These are phyloP conservation scores for Xanthostigma xanthostigma DNA, from an alignment of 2,888 invertebrate genomes.

Conservation along the genomic window DNA sequence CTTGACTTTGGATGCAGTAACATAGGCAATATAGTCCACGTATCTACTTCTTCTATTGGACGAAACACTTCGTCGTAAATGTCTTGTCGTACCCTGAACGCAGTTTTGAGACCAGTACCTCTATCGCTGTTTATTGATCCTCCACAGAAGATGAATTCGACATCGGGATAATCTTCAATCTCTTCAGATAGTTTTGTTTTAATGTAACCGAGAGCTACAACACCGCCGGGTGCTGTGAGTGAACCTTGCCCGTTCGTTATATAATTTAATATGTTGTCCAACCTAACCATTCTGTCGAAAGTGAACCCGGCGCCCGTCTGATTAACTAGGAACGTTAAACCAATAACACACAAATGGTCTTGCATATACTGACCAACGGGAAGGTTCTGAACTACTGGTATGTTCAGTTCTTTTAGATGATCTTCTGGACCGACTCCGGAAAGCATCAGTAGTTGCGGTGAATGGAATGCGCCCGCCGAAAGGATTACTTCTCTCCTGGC, in stretches of 20 bases:
- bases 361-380: constrained; percentile 23
- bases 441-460: constrained; percentile 40
- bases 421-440: constrained; percentile 34
- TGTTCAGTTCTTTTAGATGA: constrained; percentile 21
- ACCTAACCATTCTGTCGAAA: too few relatives aligned
- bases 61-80: constrained; percentile 12
- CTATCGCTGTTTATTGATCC: constrained; percentile 39
- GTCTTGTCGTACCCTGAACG: neutral
- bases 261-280: neutral
- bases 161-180: constrained; percentile 37
- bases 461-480: constrained; percentile 40
- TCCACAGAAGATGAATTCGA: constrained; percentile 39
- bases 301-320: constrained; percentile 19
- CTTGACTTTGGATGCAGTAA: constrained; percentile 56
- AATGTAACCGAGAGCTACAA: constrained; percentile 43
- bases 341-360: constrained; percentile 3
- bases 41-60: constrained; percentile 29
- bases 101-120: constrained; percentile 19
- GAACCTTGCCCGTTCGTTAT: constrained; percentile 20
- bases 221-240: constrained; percentile 34
- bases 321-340: constrained; percentile 27
- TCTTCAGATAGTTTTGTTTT: constrained; percentile 35
- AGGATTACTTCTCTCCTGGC: constrained; percentile 36
- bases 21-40: constrained; percentile 42
- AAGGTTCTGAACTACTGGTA: constrained; percentile 24